Base-by-base conservation (phyloP, 2,797 vertebrate genomes). In the Crotalus adamanteus region DNA sequence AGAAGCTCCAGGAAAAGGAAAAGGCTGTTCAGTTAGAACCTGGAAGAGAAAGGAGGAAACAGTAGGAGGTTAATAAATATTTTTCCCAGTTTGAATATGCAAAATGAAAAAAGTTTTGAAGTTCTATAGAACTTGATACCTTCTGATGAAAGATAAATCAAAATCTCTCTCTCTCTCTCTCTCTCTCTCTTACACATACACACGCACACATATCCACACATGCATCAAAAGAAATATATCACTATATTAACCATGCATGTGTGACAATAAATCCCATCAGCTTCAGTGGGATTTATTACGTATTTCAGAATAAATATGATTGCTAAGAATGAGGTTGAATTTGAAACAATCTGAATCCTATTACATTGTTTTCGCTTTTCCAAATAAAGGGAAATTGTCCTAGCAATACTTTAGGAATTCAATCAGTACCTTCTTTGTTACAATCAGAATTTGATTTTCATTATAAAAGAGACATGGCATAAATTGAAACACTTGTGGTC, bases 151-250 rank as follows among this genome's bases (percentile, higher is more conserved):
- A 60, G 65, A 6, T 51, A 37, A 89, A 20, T 57, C 60, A 56
- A 91, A 61, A 20, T 86, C 2, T 90, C 0, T n/a, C 31, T 88
- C 56, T 90, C 0, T n/a, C 31, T 88, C 56, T 37, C 55, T 3
- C 8, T 37, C 2, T 3, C 55, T 2, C 8, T 26, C 2, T 0
- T 2, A 0, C 3, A 53, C 51, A 53, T 2, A 6, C 28, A 13
- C 26, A n/a, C 61, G 28, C 26, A 53, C 51, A 53, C 3, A 6
- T 13, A 28, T 11, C 13, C 61, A 63, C 26, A 69, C 6, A 69
- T 14, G 31, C 42, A 20, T 59, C 0, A n/a, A 92, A n/a, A 92
- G 51, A 55, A 8, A 6, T 63, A 3, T 37, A 83, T 83, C 20
- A 42, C 20, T 47, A 2, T 0, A 26, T 57, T 92, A n/a, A 22